Evolutionary conservation across 2,113 vertebrate species (phyloP), one percentile per base, ranked within the genome.

Genomic region (Prinia subflava): DNA sequence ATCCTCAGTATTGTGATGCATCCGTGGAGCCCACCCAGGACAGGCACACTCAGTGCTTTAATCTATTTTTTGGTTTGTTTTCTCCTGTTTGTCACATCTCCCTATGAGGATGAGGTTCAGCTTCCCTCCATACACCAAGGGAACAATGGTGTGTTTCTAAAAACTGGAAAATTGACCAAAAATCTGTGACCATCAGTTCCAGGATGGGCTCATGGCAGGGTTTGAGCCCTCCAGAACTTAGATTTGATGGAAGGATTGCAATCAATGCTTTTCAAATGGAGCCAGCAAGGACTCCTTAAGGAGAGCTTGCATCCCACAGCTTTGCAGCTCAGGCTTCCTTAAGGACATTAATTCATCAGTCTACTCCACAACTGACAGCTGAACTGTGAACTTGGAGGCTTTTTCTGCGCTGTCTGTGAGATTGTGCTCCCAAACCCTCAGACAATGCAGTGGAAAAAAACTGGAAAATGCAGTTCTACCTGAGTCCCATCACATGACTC

Each of bases 361-460:
- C 79, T 76, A 5, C 75, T 84, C 92, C 81, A 57, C 73, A 94
- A 78, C 53, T 92, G 88, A 80, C 74, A 95, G 86, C 56, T 95
- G 88, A 96, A 92, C 90, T 88, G 53, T 94, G 93, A 96, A 95
- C 93, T 94, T 94, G 13, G 23, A 15, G 5, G 1, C 0, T 46
- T 82, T 92, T 85, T 39, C n/a, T 81, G 60, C 56, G 73, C 77
- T 5, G 7, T 63, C 49, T 77, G 63, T 93, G 87, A 94, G 70
- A 69, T 3, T 95, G 70, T 77, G 63, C 83, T 92, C 44, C 80
- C 74, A 91, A 95, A 81, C 53, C 69, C 35, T 55, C 59, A 90
- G 90, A 93, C 24, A 78, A 87, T 68, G 71, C 55, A 70, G 39
- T 79, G 85, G 82, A 94, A 94, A 95, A 97, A 97, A 96, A 69